Conservation (phyloP, 2,113 vertebrate genomes). For the Macroglossus sobrinus region DNA sequence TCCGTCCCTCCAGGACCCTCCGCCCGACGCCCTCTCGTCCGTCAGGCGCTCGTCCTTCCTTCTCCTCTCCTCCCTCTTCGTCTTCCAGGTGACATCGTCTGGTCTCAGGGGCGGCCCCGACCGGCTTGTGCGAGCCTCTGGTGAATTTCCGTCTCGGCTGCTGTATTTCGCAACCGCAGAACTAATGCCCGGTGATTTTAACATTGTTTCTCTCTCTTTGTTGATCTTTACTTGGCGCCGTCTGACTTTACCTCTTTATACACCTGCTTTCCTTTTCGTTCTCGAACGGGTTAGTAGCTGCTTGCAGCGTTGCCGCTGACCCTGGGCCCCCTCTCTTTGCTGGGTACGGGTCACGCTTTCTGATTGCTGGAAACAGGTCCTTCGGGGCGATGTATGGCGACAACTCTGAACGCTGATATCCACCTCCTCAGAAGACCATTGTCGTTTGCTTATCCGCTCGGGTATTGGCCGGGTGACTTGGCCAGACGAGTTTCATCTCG, state of each 20-base stretch:
- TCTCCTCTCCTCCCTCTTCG: neutral
- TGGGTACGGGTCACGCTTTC: neutral
- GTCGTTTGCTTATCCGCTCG: neutral
- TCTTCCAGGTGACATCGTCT: neutral
- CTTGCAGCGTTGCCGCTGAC: no score
- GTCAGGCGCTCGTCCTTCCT: no score
- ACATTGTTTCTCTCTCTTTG: neutral
- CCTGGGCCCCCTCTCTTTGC: no score
- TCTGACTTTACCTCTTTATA: neutral
- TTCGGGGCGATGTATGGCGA: neutral
- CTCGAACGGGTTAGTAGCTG: neutral
- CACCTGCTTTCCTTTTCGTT: neutral
- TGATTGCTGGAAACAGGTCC: neutral
- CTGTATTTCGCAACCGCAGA: neutral
- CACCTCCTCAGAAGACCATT: neutral
- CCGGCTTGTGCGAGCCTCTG: no score
- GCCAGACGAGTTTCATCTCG: neutral
- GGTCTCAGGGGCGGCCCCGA: neutral
- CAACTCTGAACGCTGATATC: neutral
- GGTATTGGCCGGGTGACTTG: neutral
- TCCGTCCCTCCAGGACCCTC: neutral
- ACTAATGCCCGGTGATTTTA: neutral
- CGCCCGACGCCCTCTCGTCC: neutral
- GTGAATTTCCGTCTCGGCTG: neutral
- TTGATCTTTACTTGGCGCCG: neutral